Base-by-base conservation (phyloP, 2,113 vertebrate genomes). In the Sturnira hondurensis region DNA sequence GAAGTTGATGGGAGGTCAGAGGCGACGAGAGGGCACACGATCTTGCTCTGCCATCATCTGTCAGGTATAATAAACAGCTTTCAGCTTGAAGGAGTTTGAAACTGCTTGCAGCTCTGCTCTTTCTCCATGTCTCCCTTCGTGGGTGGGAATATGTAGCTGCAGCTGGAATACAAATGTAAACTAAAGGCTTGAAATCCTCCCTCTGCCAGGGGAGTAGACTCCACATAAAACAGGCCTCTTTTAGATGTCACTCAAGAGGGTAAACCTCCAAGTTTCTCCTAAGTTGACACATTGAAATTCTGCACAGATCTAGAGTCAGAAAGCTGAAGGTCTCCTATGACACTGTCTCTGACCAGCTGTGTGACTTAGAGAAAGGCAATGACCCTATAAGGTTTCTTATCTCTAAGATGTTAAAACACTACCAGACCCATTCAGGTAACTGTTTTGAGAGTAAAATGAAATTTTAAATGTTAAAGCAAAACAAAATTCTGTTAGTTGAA, bases 1-100 rank as follows among this genome's bases (percentile, higher is more conserved):
- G 80, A 97, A 95, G 94, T 91, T 91, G 95, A 86, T 82, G 54
- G 89, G 80, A 93, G 96, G 93, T 96, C 93, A 96, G 83, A 86
- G 89, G 80, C 74, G 70, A 87, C 50, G 38, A 92, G 76, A 96
- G 89, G 85, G 45, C 74, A 76, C 5, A 5, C 0, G 8, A 76
- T 73, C 82, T 86, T 70, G 81, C 33, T 90, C n/a, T 63, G 4
- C 38, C 22, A n/a, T 96, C 88, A 41, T 93, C 93, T 86, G 82
- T 78, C 82, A 81, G 56, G 50, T 77, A 97, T 93, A 89, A 97
- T 97, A 97, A 97, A 93, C 36, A 84, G 88, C 24, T 94, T 95
- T 94, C 84, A 92, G 68, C 93, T 81, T 88, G 94, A 97, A 97
- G 83, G 89, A 94, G 58, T 91, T 94, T 91, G 65, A 96, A 88